These are phyloP conservation scores for Chrysemys picta DNA, from an alignment of 2,113 vertebrate species.

Conservation along the genomic window DNA sequence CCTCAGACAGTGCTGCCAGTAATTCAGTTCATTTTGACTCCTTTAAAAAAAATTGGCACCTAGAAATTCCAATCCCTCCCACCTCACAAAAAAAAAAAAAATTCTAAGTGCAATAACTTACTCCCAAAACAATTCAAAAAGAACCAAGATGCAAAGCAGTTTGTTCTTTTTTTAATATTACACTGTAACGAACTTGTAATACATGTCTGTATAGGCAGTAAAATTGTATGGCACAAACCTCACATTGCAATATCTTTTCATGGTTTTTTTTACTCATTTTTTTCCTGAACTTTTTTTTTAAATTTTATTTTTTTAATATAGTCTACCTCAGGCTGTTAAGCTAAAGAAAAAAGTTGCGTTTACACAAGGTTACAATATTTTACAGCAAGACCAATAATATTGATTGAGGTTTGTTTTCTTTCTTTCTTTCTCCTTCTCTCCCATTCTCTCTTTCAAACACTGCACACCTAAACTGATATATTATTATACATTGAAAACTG, in stretches of 20 bases:
- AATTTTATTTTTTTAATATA: conserved; percentile 67
- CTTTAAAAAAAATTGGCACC: neutral
- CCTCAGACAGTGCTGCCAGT: neutral
- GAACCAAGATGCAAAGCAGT: conserved; percentile 60
- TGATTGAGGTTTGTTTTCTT: conserved; percentile 79
- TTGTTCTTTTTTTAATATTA: conserved; percentile 78
- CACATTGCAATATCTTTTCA: conserved; percentile 52
- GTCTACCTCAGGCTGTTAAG: conserved; percentile 81
- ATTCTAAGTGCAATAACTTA: conserved; percentile 91
- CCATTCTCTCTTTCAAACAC: conserved; percentile 72
- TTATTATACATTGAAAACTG: conserved; percentile 75
- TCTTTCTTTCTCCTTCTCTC: conserved; percentile 56
- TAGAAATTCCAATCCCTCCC: neutral
- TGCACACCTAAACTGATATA: conserved; percentile 79
- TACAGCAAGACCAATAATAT: conserved; percentile 78
- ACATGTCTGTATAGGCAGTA: conserved; percentile 82
- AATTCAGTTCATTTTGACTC: neutral
- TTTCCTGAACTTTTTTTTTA: conserved; percentile 71
- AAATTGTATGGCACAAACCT: conserved; percentile 80
- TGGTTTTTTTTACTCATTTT: conserved; percentile 23
- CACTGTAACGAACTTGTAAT: conserved; percentile 77
- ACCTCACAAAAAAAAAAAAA: neutral
- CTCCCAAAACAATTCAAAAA: conserved; percentile 55
- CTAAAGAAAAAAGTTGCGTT: conserved; percentile 77
- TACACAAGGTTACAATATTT: conserved; percentile 85